Conservation (phyloP, 53 echinoderm and acorn worm species). For the Paelopatides confundens region DNA sequence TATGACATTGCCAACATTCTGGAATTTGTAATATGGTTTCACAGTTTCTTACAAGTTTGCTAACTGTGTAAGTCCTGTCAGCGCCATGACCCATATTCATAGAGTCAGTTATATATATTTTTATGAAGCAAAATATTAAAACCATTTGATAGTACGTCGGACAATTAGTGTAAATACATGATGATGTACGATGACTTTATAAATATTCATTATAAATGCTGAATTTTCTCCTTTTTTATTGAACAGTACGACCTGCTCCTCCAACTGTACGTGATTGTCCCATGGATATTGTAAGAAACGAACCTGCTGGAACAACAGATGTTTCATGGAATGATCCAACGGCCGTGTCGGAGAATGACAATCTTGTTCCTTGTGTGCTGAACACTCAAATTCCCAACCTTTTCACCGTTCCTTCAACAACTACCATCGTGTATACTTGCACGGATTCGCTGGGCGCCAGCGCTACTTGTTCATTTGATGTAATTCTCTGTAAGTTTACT, state of each 20-base stretch:
- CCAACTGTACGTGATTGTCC: neutral
- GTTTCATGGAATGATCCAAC: neutral
- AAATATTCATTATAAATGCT: no score
- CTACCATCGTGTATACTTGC: constrained; percentile 17
- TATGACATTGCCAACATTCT: no score
- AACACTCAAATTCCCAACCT: neutral
- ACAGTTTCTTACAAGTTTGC: no score
- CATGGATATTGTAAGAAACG: neutral
- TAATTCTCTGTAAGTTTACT: neutral
- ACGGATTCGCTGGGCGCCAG: neutral
- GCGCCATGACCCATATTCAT: no score
- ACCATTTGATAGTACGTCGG: no score
- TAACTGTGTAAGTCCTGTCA: no score
- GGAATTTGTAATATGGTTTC: no score
- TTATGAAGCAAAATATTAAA: no score
- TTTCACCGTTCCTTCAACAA: neutral
- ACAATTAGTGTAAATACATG: no score
- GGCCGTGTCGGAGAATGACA: neutral
- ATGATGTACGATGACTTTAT: no score
- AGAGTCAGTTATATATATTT: no score
- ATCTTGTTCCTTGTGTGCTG: neutral
- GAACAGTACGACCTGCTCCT: neutral
- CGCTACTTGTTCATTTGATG: neutral
- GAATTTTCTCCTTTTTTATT: neutral
- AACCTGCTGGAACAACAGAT: neutral